These are phyloP conservation scores for Dendropsophus ebraccatus DNA, from an alignment of 2,113 vertebrate genomes.

Conservation along the genomic window DNA sequence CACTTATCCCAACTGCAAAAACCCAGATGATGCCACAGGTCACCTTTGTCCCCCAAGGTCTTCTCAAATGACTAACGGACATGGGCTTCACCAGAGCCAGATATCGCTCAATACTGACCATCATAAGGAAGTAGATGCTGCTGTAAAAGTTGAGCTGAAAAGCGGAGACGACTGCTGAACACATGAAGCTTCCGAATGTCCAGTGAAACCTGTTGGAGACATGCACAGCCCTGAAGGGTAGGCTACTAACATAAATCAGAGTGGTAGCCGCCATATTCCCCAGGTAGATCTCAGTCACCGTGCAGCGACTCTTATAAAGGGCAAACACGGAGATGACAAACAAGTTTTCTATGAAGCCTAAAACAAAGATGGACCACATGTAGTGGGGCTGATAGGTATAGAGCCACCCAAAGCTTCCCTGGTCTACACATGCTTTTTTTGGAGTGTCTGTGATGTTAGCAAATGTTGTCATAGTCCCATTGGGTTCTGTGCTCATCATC, in stretches of 20 bases:
- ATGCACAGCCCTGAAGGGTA: slow-evolving; percentile 93
- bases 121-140: too few species aligned
- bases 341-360: too few species aligned
- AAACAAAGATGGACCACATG: too few species aligned
- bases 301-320: too few species aligned
- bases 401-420: slow-evolving; percentile 72
- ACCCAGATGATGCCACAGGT: slow-evolving; percentile 84
- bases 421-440: slow-evolving; percentile 54
- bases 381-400: slow-evolving; percentile 70
- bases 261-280: slow-evolving; percentile 76
- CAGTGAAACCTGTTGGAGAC: slow-evolving; percentile 70
- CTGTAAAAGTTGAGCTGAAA: too few species aligned
- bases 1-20: slow-evolving; percentile 77
- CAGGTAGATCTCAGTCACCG: too few species aligned
- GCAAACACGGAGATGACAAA: too few species aligned
- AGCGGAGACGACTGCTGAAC: too few species aligned
- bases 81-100: too few species aligned
- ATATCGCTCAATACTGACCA: too few species aligned
- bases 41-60: slow-evolving; percentile 80
- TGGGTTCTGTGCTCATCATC: not conserved
- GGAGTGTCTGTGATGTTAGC: not conserved
- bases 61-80: slow-evolving; percentile 78
- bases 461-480: not conserved
- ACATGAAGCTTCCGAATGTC: too few species aligned
- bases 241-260: slow-evolving; percentile 78